phyloP scores from a whole-genome alignment of 2,113 vertebrate genomes.

The Anarrhichthys ocellatus region DNA sequence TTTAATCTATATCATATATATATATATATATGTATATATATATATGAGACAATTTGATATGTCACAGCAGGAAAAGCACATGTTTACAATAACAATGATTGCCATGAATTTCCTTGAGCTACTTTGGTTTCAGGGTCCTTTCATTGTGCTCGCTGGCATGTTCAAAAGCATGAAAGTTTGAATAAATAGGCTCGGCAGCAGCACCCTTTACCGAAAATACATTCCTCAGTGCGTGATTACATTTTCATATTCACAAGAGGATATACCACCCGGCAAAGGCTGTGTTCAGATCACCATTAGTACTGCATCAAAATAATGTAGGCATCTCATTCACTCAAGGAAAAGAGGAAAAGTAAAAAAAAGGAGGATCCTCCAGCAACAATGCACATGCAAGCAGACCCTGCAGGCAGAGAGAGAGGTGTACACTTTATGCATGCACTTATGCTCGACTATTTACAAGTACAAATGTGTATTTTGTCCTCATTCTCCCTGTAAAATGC shows the following conservation, averaged over 20 bases:
- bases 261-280: not conserved
- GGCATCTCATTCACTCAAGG: not conserved
- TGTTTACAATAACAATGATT: not conserved
- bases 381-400: not conserved
- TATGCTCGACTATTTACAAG: constrained; percentile 31
- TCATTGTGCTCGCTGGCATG: not conserved
- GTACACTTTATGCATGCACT: constrained; percentile 2
- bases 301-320: not conserved
- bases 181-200: not conserved
- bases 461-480: not conserved
- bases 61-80: not conserved
- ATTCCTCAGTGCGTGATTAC: not conserved
- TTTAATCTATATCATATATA: not conserved
- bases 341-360: not conserved
- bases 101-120: not conserved
- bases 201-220: not conserved
- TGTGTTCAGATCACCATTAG: not conserved
- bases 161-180: not conserved
- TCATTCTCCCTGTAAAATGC: not conserved
- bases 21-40: no score
- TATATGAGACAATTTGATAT: not conserved
- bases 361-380: not conserved
- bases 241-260: not conserved
- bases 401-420: not conserved
- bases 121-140: no score